phyloP scores from a whole-genome alignment of 1,140 invertebrate genomes.

The Pemphigus obesinymphae region DNA sequence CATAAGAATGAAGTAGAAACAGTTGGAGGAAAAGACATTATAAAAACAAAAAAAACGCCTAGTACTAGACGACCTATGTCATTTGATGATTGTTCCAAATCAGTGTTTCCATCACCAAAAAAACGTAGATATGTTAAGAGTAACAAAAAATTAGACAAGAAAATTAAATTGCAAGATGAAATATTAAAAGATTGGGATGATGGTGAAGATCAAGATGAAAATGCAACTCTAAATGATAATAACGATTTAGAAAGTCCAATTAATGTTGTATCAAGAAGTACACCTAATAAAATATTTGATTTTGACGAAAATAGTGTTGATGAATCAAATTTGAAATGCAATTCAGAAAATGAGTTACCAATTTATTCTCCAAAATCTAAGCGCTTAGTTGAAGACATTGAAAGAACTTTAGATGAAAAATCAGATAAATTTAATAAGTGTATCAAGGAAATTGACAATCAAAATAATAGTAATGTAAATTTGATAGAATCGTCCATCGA shows the following conservation, averaged over 20 bases:
- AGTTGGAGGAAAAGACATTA: too few relatives aligned
- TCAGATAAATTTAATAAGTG: neutral
- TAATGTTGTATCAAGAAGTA: neutral
- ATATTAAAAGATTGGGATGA: slow-evolving; percentile 20
- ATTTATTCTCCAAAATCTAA: too few relatives aligned
- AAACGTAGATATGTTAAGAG: neutral
- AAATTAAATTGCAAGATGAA: neutral
- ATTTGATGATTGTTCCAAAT: neutral
- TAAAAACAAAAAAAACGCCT: neutral
- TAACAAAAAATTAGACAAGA: neutral
- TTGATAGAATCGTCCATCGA: neutral
- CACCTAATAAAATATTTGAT: neutral
- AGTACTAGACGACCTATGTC: neutral
- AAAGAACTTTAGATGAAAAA: neutral
- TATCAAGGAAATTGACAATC: neutral
- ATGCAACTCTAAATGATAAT: neutral
- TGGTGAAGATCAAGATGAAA: neutral
- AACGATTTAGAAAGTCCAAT: neutral
- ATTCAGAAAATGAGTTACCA: too few relatives aligned
- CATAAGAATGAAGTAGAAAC: neutral
- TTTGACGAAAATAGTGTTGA: neutral
- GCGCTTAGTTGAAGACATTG: neutral
- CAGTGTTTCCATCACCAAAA: neutral
- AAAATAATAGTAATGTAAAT: neutral
- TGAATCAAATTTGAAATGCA: too few relatives aligned